These are phyloP conservation scores for Drosophila elegans DNA, from an alignment of 1,140 invertebrate species.

Conservation along the genomic window DNA sequence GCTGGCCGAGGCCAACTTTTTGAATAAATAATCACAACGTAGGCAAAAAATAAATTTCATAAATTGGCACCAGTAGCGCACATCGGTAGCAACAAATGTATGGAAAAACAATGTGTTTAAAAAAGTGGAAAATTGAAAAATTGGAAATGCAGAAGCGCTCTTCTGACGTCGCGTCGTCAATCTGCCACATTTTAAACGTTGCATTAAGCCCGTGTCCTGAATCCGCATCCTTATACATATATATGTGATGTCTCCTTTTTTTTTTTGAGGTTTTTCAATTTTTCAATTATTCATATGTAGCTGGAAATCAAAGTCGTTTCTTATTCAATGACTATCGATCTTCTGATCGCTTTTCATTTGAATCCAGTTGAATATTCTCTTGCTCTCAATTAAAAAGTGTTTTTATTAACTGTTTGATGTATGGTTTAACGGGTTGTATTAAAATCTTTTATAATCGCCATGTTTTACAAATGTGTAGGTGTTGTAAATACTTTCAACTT, in stretches of 20 bases:
- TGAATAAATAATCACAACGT: slow-evolving; percentile 83
- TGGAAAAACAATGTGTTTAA: slow-evolving; percentile 12
- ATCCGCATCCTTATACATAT: neutral
- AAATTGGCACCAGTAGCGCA: slow-evolving; percentile 48
- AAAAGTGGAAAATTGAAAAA: slow-evolving; percentile 3
- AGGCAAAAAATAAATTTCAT: slow-evolving; percentile 80
- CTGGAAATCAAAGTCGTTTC: neutral
- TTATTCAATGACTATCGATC: neutral
- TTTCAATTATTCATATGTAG: neutral
- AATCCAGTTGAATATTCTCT: neutral
- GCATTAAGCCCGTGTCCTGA: slow-evolving; percentile 61
- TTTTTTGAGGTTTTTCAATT: neutral
- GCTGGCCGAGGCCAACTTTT: slow-evolving; percentile 63
- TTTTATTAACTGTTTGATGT: no score
- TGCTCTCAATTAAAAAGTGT: neutral
- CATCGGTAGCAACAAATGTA: slow-evolving; percentile 22
- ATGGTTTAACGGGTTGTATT: no score
- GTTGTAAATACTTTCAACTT: no score
- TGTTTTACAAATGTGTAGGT: no score
- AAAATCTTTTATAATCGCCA: no score
- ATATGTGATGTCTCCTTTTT: neutral
- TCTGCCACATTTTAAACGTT: slow-evolving; percentile 75
- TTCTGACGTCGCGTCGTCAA: slow-evolving; percentile 63
- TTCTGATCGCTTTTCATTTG: neutral
- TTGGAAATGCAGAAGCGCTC: slow-evolving; percentile 22